Base-by-base conservation (phyloP, 2,797 vertebrate species). In the Acrocephalus scirpaceus region DNA sequence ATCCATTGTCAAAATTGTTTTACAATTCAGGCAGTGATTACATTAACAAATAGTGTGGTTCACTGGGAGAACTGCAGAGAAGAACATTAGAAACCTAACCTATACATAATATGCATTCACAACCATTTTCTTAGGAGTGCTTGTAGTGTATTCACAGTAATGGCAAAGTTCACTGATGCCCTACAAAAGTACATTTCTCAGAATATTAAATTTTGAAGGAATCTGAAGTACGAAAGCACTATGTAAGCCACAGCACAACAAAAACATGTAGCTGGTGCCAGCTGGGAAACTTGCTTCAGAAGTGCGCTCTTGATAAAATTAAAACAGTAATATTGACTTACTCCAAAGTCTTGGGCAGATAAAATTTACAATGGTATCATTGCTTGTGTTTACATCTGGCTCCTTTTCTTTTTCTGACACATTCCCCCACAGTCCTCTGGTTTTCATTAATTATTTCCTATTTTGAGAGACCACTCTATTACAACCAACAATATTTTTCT, bases 401-500 rank as follows among this genome's bases (percentile, higher is more conserved):
- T 73, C 1, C 14, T 65, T 47, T 88, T n/a, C 10, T 60, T 32
- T 51, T 83, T 53, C 57, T 70, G 38, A 42, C 7, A 27, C 2
- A 4, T 38, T 34, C 0, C 1, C 10, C 5, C 5, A 5, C 32
- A 17, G 5, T 2, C 2, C 2, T 1, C 6, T 4, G 1, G 2
- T 76, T 92, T 80, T 83, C 4, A 5, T 51, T 57, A 62, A 5
- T 23, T 66, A 30, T 44, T 74, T 71, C 30, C 9, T 81, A 7
- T 44, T 95, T 89, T 40, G 29, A 50, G 80, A 72, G 6, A 38
- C 4, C 4, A 21, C 2, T 58, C 30, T 16, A 4, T 71, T 83
- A 26, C 4, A 70, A 30, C 0, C 29, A 47, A n/a, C 0, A 10
- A 16, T 58, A 8, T 62, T 80, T 79, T 7, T 12, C 26, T 88